Percentiles rank a stretch among this genome's conserved stretches.
Conservation (phyloP, 2,888 invertebrate genomes). For the Heliothis peltigera region DNA sequence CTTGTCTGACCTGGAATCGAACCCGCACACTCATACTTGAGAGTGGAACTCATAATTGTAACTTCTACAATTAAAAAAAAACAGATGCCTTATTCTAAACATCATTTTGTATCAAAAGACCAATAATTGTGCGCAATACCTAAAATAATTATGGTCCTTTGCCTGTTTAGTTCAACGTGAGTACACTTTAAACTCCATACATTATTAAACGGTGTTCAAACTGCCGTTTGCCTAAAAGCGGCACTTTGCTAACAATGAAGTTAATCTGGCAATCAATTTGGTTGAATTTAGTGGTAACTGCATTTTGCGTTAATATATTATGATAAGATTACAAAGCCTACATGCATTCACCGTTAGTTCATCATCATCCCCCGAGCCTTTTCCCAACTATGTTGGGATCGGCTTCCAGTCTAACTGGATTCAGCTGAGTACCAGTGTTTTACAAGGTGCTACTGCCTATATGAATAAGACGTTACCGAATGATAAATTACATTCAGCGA, state of each 20-base stretch:
- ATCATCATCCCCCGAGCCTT: too few species aligned
- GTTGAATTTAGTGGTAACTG: slow-evolving; percentile 6
- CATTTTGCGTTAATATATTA: neutral
- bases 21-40: too few species aligned
- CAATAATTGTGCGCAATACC: slow-evolving; percentile 2
- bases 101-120: neutral
- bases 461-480: too few species aligned
- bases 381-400: too few species aligned
- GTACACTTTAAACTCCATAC: slow-evolving; percentile 9
- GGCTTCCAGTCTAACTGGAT: too few species aligned
- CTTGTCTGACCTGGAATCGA: too few species aligned
- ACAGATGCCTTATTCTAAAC: too few species aligned
- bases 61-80: too few species aligned
- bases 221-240: slow-evolving; percentile 14
- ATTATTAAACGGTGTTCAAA: slow-evolving; percentile 21
- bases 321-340: neutral
- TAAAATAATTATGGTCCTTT: neutral
- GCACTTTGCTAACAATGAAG: slow-evolving; percentile 9
- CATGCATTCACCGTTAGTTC: neutral
- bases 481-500: too few species aligned
- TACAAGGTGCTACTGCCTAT: too few species aligned
- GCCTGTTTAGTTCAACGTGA: neutral
- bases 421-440: too few species aligned
- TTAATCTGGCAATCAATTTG: slow-evolving; percentile 10
- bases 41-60: too few species aligned